Evolutionary conservation across 2,113 vertebrate species (phyloP).

Genomic region (Sylvilagus bachmani): DNA sequence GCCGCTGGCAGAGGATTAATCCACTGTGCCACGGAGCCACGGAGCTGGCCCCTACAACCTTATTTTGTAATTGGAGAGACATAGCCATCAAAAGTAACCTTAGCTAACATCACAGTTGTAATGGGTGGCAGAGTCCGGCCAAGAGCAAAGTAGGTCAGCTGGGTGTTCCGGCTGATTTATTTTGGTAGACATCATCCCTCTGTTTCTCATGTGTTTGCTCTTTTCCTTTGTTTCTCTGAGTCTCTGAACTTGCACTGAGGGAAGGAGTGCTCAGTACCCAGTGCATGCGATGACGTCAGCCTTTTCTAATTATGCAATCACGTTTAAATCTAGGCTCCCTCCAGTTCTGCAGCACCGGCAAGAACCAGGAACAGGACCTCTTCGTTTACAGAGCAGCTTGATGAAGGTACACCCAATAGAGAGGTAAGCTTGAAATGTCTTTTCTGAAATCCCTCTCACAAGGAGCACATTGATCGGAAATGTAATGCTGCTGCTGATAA

Average conservation of each 20-base stretch:
- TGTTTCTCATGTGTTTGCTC: neutral
- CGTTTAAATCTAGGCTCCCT: slow-evolving; percentile 82
- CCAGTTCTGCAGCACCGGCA: slow-evolving; percentile 75
- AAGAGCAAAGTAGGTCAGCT: neutral
- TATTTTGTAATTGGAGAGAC: neutral
- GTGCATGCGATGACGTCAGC: neutral
- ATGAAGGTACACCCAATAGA: slow-evolving; percentile 91
- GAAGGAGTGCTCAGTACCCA: neutral
- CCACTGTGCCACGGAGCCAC: no score
- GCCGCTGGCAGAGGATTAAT: no score
- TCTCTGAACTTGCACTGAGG: neutral
- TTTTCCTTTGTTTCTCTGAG: slow-evolving; percentile 1
- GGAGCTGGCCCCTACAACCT: neutral
- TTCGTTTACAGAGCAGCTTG: slow-evolving; percentile 88
- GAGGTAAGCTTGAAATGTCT: slow-evolving; percentile 90
- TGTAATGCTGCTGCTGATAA: neutral
- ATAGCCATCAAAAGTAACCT: slow-evolving; percentile 12
- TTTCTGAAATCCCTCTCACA: neutral
- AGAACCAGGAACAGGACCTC: slow-evolving; percentile 83
- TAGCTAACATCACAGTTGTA: neutral
- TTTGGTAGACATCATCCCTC: neutral
- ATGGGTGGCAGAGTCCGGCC: neutral
- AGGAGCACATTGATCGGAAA: neutral
- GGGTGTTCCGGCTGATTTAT: neutral
- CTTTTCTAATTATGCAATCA: slow-evolving; percentile 62